Conservation (phyloP, 2,888 invertebrate genomes). For the Pomacea canaliculata region DNA sequence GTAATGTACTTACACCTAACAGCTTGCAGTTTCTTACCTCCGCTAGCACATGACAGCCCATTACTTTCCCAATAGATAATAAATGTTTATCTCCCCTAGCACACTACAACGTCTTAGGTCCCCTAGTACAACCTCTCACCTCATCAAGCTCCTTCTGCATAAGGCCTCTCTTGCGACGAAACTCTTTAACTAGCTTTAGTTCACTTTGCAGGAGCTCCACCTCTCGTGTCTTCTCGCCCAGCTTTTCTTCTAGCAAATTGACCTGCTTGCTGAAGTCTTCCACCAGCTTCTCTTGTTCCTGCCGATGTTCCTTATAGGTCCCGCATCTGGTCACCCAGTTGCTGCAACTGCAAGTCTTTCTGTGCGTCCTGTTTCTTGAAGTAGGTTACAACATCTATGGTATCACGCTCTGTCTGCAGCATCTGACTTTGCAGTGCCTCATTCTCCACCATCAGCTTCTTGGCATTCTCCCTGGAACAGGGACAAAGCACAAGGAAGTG, state of each 20-base stretch:
- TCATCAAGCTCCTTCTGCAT: slow-evolving; percentile 70
- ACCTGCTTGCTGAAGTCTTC: slow-evolving; percentile 67
- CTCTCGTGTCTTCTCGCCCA: slow-evolving; percentile 64
- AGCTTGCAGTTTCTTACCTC: too few species aligned
- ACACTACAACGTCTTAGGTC: too few species aligned
- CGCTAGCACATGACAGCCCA: too few species aligned
- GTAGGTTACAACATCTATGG: slow-evolving; percentile 69
- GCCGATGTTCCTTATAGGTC: slow-evolving; percentile 63
- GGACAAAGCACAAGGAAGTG: neutral
- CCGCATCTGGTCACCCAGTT: slow-evolving; percentile 60
- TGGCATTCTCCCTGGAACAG: slow-evolving; percentile 64
- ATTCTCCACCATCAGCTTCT: slow-evolving; percentile 65
- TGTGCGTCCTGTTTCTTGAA: slow-evolving; percentile 68
- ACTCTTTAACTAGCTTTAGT: slow-evolving; percentile 68
- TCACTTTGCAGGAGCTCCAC: slow-evolving; percentile 67
- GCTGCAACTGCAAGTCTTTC: slow-evolving; percentile 66
- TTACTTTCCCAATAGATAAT: too few species aligned
- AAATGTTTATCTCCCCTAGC: too few species aligned
- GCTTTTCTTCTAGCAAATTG: slow-evolving; percentile 62
- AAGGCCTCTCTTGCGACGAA: slow-evolving; percentile 64
- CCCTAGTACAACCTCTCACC: slow-evolving; percentile 48
- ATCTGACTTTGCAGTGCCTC: slow-evolving; percentile 65
- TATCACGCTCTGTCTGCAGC: slow-evolving; percentile 68
- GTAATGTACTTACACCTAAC: too few species aligned
- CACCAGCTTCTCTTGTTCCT: slow-evolving; percentile 65